Conservation (phyloP, 2,888 invertebrate genomes). For the Eupithecia vulgata region DNA sequence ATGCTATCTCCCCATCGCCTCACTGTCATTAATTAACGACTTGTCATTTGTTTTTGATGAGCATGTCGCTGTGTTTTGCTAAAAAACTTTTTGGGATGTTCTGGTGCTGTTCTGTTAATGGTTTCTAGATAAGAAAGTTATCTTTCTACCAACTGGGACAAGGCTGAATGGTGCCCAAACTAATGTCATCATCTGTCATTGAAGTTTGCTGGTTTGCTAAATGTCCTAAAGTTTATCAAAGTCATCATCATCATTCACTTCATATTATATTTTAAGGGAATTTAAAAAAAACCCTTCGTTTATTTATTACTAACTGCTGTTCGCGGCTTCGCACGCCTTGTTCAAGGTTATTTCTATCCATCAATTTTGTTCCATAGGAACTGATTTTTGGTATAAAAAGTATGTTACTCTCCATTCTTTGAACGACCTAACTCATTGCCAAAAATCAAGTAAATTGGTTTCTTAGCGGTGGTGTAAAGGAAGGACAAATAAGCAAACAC, state of each 20-base stretch:
- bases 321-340: too few species aligned
- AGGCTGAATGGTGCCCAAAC: background rate
- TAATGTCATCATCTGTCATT: background rate
- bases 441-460: too few species aligned
- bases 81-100: conserved; percentile 30
- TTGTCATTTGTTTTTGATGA: conserved; percentile 38
- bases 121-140: conserved; percentile 17
- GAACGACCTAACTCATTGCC: too few species aligned
- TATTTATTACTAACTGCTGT: too few species aligned
- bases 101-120: conserved; percentile 26
- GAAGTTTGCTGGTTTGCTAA: background rate
- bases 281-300: background rate
- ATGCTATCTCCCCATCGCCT: conserved; percentile 57
- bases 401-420: too few species aligned
- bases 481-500: too few species aligned
- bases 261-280: background rate
- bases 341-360: too few species aligned
- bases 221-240: background rate
- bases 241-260: background rate
- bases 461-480: too few species aligned
- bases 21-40: conserved; percentile 73
- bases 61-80: conserved; percentile 25
- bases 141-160: conserved; percentile 13
- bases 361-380: too few species aligned
- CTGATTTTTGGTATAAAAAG: too few species aligned